Evolutionary conservation across 2,113 vertebrate genomes (phyloP).

Genomic region (Thermophis baileyi): DNA sequence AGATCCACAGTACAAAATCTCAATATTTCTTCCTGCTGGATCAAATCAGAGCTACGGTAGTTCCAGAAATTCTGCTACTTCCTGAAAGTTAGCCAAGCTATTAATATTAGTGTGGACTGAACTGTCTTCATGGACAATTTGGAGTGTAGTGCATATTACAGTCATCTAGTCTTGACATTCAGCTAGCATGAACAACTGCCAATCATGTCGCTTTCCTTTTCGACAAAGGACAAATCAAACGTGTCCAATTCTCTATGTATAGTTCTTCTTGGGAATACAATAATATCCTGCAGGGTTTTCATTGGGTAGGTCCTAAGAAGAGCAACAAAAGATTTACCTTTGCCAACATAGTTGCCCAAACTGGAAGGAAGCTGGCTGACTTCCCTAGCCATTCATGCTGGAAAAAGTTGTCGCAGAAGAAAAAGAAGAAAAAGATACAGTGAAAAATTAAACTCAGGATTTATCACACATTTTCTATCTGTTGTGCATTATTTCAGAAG

Average conservation of each 20-base stretch:
- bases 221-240: neutral
- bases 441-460: neutral
- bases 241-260: no score
- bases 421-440: neutral
- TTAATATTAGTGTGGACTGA: neutral
- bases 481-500: neutral
- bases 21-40: neutral
- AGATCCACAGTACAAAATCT: neutral
- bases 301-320: neutral
- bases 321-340: neutral
- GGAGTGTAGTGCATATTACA: neutral
- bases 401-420: neutral
- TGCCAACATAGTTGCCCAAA: neutral
- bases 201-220: neutral
- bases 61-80: neutral
- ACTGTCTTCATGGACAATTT: neutral
- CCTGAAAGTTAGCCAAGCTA: neutral
- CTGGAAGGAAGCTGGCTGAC: neutral
- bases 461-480: neutral
- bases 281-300: neutral
- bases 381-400: neutral
- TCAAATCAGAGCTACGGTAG: neutral
- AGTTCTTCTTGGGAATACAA: neutral
- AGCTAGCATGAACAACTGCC: neutral
- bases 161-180: neutral